Percentiles rank a stretch among this genome's conserved stretches.
These are phyloP conservation scores for Nineta flava DNA, from an alignment of 2,888 invertebrate species.

Conservation along the genomic window DNA sequence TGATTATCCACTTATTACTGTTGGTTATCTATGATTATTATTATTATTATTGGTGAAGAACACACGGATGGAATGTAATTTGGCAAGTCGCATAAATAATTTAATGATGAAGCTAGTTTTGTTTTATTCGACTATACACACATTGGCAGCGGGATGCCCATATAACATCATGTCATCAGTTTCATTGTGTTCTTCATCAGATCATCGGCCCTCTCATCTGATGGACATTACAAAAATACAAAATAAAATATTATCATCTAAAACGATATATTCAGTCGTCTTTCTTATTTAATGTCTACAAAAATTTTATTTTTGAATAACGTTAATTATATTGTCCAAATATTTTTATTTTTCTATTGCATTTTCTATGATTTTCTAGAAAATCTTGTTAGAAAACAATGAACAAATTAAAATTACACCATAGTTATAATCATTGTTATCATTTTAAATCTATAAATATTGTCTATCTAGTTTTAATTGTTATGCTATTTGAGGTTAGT, in stretches of 20 bases:
- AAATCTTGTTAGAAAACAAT: no score
- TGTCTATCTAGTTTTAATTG: background rate
- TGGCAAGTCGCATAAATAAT: conserved; percentile 4
- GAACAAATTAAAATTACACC: no score
- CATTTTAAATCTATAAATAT: background rate
- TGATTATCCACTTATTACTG: no score
- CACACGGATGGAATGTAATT: conserved; percentile 1
- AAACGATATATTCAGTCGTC: no score
- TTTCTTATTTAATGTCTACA: no score
- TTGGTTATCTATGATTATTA: no score
- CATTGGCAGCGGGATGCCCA: background rate
- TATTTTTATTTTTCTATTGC: no score
- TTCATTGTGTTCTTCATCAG: background rate
- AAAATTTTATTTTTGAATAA: no score
- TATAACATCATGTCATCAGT: background rate
- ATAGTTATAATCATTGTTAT: background rate
- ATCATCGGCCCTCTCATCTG: background rate
- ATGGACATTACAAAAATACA: background rate
- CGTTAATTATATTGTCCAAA: no score
- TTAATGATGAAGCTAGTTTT: background rate
- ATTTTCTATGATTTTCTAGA: no score
- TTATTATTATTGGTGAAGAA: no score
- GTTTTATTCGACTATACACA: background rate
- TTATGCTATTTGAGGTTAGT: background rate
- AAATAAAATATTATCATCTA: background rate